A percentile compares a stretch with the other conserved stretches of the same genome.
phyloP scores from a whole-genome alignment of 1,140 invertebrate species.

The Proales similis region DNA sequence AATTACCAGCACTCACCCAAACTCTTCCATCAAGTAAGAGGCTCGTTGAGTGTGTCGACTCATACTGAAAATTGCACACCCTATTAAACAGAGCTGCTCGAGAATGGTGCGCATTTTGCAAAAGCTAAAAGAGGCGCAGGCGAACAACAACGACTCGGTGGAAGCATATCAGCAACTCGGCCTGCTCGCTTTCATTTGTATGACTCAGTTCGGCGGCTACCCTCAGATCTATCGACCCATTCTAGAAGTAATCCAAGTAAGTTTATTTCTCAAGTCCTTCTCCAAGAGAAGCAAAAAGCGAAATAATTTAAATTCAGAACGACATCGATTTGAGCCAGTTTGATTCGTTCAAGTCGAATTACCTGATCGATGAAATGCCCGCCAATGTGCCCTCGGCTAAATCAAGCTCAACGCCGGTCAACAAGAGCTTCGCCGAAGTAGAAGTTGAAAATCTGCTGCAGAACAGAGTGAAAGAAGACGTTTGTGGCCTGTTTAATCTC shows the following conservation, averaged over 20 bases:
- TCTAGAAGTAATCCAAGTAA: not conserved
- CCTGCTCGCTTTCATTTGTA: not conserved
- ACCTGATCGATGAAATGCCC: not conserved
- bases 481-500: not conserved
- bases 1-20: constrained; percentile 3
- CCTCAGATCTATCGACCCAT: not conserved
- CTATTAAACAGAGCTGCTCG: not conserved
- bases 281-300: too few species aligned
- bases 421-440: too few species aligned
- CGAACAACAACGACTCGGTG: not conserved
- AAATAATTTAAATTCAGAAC: not conserved
- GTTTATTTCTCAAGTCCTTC: not conserved
- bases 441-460: too few species aligned
- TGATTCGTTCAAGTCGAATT: not conserved
- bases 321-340: not conserved
- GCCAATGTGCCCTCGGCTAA: not conserved
- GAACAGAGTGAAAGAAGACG: too few species aligned
- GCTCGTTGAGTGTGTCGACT: not conserved
- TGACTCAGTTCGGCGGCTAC: not conserved
- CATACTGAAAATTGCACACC: not conserved
- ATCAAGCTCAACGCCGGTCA: not conserved
- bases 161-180: not conserved
- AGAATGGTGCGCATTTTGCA: not conserved
- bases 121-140: not conserved
- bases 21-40: not conserved